Evolutionary conservation across 2,113 vertebrate genomes (phyloP).

Genomic region (Siniperca chuatsi): DNA sequence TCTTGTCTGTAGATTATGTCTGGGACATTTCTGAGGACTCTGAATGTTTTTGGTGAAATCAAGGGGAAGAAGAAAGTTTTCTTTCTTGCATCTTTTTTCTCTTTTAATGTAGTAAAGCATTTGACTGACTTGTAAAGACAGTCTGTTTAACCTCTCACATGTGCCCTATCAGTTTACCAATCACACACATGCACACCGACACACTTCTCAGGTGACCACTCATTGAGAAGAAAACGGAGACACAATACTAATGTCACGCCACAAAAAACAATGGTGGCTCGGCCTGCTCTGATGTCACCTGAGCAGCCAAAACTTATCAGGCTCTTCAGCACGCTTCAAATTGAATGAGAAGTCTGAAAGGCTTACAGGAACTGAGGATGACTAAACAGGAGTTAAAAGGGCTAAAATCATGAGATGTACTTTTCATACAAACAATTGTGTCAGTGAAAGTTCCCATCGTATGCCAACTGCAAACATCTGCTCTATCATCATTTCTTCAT

Average conservation of each 20-base stretch:
- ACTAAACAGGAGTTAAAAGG: not conserved
- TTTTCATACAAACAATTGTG: not conserved
- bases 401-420: not conserved
- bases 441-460: not conserved
- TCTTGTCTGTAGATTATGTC: not conserved
- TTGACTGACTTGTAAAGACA: constrained; percentile 46
- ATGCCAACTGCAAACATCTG: constrained; percentile 4
- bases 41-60: not conserved
- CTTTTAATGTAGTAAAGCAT: not conserved
- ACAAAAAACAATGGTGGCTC: constrained; percentile 26
- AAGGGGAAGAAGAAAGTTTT: not conserved
- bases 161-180: constrained; percentile 50
- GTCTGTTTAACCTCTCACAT: constrained; percentile 26
- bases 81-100: constrained; percentile 4
- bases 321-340: constrained; percentile 12
- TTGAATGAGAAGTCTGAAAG: constrained; percentile 1
- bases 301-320: constrained; percentile 21
- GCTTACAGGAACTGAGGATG: not conserved
- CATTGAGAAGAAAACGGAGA: constrained; percentile 65
- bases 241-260: constrained; percentile 40
- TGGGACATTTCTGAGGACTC: not conserved
- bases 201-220: constrained; percentile 54
- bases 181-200: constrained; percentile 40
- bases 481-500: not conserved
- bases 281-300: constrained; percentile 25